Conservation (phyloP, 2,113 vertebrate genomes). For the Ranitomeya imitator region DNA sequence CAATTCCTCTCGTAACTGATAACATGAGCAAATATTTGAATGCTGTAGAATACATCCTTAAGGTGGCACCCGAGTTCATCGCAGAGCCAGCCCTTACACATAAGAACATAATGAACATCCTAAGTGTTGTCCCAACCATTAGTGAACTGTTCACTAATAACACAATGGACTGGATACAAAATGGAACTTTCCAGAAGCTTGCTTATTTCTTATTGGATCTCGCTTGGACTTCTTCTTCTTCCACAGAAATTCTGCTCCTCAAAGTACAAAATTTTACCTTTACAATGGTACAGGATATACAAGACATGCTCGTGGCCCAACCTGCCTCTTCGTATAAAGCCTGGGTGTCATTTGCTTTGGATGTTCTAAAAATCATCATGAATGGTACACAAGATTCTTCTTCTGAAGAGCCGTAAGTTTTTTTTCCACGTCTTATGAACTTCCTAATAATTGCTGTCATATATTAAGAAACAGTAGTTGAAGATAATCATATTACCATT, state of each 20-base stretch:
- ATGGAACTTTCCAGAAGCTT: conserved; percentile 27
- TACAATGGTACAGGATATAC: conserved; percentile 22
- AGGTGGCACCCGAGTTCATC: background rate
- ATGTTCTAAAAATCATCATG: conserved; percentile 5
- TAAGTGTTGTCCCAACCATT: conserved; percentile 21
- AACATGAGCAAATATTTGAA: background rate
- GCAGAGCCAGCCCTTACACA: background rate
- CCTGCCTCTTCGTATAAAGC: background rate
- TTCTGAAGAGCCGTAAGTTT: background rate
- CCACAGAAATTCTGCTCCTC: conserved; percentile 16
- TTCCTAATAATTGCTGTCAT: background rate
- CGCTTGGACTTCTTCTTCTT: conserved; percentile 28
- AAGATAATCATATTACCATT: background rate
- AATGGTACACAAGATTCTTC: conserved; percentile 26
- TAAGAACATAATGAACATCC: background rate
- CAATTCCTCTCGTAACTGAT: background rate
- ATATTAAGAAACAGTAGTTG: background rate
- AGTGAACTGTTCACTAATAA: conserved; percentile 17
- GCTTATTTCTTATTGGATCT: conserved; percentile 33
- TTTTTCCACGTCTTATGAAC: background rate
- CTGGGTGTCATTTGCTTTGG: conserved; percentile 42
- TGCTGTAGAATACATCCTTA: conserved; percentile 8
- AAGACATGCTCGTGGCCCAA: conserved; percentile 28
- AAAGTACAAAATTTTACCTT: conserved; percentile 32
- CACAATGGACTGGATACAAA: conserved; percentile 4